Evolutionary conservation across 2,797 vertebrate genomes (phyloP), one percentile per base, ranked within the genome.

Genomic region (Myoxocephalus aenaeus): DNA sequence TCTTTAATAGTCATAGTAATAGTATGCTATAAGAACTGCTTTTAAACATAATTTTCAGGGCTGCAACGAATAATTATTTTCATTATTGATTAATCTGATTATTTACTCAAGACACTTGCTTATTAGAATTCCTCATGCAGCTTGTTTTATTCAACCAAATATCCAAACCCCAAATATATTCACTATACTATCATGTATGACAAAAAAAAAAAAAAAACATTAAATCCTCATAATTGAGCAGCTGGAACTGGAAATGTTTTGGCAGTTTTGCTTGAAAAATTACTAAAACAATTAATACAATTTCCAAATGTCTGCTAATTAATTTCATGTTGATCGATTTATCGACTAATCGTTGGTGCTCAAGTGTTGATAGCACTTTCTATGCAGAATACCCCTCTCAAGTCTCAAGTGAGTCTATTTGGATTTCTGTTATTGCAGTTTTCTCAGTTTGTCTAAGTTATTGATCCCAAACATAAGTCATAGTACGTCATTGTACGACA

Each of bases 331-430:
- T 0, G 12, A 58, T 32, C 3, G 2, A 46, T 44, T 34, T 6
- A 48, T 51, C 0, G 5, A 51, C n/a, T 40, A 14, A 27, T 36
- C 1, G 0, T n/a, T 0, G 25, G 22, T 40, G 4, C n/a, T n/a
- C 25, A 3, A 13, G 42, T 27, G 14, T 4, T 40, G 13, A 40
- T n/a, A 15, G 3, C 7, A 40, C 36, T 22, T 14, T 62, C 13
- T 25, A 61, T 22, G 34, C 34, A 61, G 36, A 66, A n/a, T 22
- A 51, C 4, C n/a, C 3, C 22, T 27, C n/a, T 22, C 22, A 27
- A 54, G 42, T 56, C 15, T 18, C 13, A 66, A n/a, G 29, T 29
- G 15, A 14, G 38, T 22, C 14, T 15, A 50, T 11, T 50, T 34
- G 44, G 17, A 50, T n/a, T 50, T 34, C 29, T 50, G 1, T 48